These are phyloP conservation scores for Esox lucius DNA, from an alignment of 2,797 vertebrate species.

Conservation along the genomic window DNA sequence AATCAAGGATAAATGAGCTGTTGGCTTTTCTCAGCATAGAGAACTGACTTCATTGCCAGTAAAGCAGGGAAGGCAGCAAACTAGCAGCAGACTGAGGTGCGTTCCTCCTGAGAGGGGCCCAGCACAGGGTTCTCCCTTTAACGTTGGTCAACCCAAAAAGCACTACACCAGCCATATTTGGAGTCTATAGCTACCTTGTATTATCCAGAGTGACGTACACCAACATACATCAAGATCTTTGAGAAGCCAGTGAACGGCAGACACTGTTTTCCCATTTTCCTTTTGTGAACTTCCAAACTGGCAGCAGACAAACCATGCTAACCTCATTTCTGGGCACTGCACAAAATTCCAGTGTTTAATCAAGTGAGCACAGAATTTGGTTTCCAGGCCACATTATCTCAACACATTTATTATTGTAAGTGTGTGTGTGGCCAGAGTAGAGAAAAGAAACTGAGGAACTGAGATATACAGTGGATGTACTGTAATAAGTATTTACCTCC, in stretches of 20 bases:
- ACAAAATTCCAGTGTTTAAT: slow-evolving; percentile 85
- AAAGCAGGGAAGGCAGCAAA: slow-evolving; percentile 54
- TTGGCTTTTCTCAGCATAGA: background rate
- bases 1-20: background rate
- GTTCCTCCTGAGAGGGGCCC: slow-evolving; percentile 67
- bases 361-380: slow-evolving; percentile 77
- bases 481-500: too few relatives aligned
- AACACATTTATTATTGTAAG: slow-evolving; percentile 82
- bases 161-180: slow-evolving; percentile 76
- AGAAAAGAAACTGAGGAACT: slow-evolving; percentile 46
- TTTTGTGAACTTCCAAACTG: slow-evolving; percentile 79
- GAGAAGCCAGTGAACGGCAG: slow-evolving; percentile 71
- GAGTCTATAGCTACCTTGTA: slow-evolving; percentile 72
- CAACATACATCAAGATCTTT: slow-evolving; percentile 76
- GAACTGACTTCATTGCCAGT: slow-evolving; percentile 67
- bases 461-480: slow-evolving; percentile 49
- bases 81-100: slow-evolving; percentile 63
- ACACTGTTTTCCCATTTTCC: slow-evolving; percentile 75
- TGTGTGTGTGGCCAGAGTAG: slow-evolving; percentile 71
- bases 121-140: slow-evolving; percentile 64
- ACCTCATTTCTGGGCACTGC: slow-evolving; percentile 82
- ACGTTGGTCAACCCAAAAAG: slow-evolving; percentile 64
- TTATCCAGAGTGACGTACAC: slow-evolving; percentile 78
- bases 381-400: slow-evolving; percentile 83
- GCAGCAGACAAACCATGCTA: slow-evolving; percentile 76